Evolutionary conservation across 2,888 invertebrate genomes (phyloP), one percentile per base, ranked within the genome.

Genomic region (Frankliniella fusca): DNA sequence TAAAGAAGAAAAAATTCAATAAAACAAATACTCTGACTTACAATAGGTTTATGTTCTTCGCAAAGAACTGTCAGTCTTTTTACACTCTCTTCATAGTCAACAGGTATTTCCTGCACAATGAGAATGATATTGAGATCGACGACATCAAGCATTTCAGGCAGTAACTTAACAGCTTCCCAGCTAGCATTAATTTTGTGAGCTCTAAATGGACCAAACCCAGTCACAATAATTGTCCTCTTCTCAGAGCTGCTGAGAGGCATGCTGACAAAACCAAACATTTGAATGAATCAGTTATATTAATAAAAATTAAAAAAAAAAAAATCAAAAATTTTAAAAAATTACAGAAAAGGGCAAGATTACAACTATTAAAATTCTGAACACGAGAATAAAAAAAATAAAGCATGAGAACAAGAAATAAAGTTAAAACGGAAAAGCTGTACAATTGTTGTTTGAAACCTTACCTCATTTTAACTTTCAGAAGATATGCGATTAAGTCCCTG

Each of bases 161-260:
- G 89, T 82, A 91, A 86, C 86, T 92, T 92, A 0, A 95, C 95
- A 8, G 93, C 93, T 87, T 94, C 93, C 95, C 95, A 95, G 87
- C 95, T 96, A 0, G 96, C 93, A 87, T 96, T 96, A 15, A 93
- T 89, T 48, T 88, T 88, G 86, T 95, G 93, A 70, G 89, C 89
- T 11, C 90, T 87, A 88, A 95, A 96, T 0, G 95, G 95, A 0
- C 95, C 95, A 88, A 96, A 96, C 10, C 96, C 96, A 84, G 93
- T 93, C 20, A 94, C 90, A 49, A 93, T 85, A 79, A 93, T 89
- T 23, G 86, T 87, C 50, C 83, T 83, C 18, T 23, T 12, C 11
- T 79, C 86, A 87, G 48, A 91, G 90, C 86, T 89, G 88, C 83
- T 89, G 87, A 48, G 87, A 86, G 83, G 87, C 85, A 84, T 89